Percentiles rank a stretch among this genome's conserved stretches.
These are phyloP conservation scores for Pollenia amentaria DNA, from an alignment of 2,888 invertebrate genomes.

Conservation along the genomic window DNA sequence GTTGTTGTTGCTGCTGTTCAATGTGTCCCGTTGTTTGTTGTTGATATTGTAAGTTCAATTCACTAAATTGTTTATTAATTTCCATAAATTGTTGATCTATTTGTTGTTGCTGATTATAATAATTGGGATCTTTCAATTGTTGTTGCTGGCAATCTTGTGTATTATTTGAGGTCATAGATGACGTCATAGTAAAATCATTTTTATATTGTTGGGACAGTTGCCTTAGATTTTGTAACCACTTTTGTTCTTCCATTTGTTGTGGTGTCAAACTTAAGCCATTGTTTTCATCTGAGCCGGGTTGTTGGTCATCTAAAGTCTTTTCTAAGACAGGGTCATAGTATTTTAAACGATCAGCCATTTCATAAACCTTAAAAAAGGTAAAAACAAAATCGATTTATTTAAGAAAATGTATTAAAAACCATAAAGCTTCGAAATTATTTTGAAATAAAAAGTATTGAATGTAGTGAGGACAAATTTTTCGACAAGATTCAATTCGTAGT, in stretches of 20 bases:
- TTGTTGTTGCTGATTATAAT: slow-evolving; percentile 77
- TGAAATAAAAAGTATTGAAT: no score
- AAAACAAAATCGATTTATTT: not conserved
- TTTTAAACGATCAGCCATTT: slow-evolving; percentile 88
- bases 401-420: not conserved
- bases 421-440: not conserved
- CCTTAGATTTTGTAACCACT: slow-evolving; percentile 83
- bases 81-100: slow-evolving; percentile 84
- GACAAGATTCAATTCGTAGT: no score
- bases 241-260: slow-evolving; percentile 81
- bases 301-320: slow-evolving; percentile 81
- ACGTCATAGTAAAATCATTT: slow-evolving; percentile 55
- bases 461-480: no score
- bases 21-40: slow-evolving; percentile 3
- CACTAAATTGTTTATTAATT: slow-evolving; percentile 83
- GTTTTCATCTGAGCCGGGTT: slow-evolving; percentile 79
- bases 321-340: slow-evolving; percentile 88
- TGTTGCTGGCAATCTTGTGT: slow-evolving; percentile 25
- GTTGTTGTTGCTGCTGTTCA: slow-evolving; percentile 70
- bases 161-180: slow-evolving; percentile 62
- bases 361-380: slow-evolving; percentile 82
- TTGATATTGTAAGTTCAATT: slow-evolving; percentile 82
- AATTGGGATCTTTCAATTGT: slow-evolving; percentile 60
- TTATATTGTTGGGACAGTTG: slow-evolving; percentile 77
- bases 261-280: slow-evolving; percentile 70